Evolutionary conservation across 2,888 invertebrate species (phyloP).

Genomic region (Cordilura impudica): DNA sequence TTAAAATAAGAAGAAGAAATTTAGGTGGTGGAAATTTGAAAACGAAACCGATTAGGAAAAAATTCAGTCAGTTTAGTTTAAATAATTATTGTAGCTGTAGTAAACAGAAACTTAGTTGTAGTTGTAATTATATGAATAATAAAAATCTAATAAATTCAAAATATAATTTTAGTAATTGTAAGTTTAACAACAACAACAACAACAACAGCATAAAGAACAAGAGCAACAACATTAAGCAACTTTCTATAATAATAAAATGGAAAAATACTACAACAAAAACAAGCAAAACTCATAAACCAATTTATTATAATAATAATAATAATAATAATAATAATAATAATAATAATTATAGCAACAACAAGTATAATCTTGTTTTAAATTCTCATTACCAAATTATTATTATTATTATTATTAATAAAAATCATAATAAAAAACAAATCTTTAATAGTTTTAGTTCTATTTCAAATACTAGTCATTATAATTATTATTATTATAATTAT

Average conservation of each 20-base stretch:
- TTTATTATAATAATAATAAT: constrained; percentile 47
- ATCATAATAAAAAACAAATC: constrained; percentile 27
- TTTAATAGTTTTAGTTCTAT: constrained; percentile 28
- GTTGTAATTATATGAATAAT: constrained; percentile 55
- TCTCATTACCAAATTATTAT: neutral
- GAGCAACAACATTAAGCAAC: constrained; percentile 16
- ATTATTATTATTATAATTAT: constrained; percentile 8
- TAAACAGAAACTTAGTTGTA: constrained; percentile 55
- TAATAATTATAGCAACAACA: constrained; percentile 31
- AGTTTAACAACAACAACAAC: constrained; percentile 43
- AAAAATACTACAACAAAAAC: constrained; percentile 33
- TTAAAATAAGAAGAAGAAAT: neutral
- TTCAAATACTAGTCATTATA: neutral
- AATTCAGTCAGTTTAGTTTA: constrained; percentile 7
- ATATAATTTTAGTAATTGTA: constrained; percentile 61
- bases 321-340: constrained; percentile 16
- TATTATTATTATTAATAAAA: constrained; percentile 11
- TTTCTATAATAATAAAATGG: constrained; percentile 55
- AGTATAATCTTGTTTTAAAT: neutral
- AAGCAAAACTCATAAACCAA: constrained; percentile 45
- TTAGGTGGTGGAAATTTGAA: neutral
- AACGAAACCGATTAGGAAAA: constrained; percentile 15
- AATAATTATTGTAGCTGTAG: constrained; percentile 58
- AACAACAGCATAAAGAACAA: constrained; percentile 16
- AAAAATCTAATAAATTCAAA: constrained; percentile 60